Percentiles rank a stretch among this genome's conserved stretches.
These are phyloP conservation scores for Falco naumanni DNA, from an alignment of 2,797 vertebrate species.

Conservation along the genomic window DNA sequence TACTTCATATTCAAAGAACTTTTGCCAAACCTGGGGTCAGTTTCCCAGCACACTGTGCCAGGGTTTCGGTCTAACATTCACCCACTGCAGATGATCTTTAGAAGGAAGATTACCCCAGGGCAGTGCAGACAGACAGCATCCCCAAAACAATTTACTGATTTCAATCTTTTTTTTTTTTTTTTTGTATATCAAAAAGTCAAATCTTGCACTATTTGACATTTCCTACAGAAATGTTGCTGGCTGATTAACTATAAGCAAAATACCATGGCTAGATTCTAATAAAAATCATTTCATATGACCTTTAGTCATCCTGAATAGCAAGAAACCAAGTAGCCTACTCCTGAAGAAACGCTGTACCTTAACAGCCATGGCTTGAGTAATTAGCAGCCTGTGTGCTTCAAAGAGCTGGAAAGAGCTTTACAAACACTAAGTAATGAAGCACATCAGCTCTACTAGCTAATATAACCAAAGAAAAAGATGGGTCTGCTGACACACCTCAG, in stretches of 20 bases:
- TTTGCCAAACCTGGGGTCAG: neutral
- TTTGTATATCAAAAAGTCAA: constrained; percentile 6
- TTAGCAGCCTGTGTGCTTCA: neutral
- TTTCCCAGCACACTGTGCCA: neutral
- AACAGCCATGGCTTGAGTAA: neutral
- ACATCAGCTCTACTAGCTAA: neutral
- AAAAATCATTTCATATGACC: neutral
- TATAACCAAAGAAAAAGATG: neutral
- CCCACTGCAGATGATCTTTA: neutral
- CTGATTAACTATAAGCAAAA: neutral
- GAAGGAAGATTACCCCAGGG: neutral
- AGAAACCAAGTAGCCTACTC: neutral
- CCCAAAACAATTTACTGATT: neutral
- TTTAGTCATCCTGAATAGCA: neutral
- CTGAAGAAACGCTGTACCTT: neutral
- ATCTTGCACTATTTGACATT: neutral
- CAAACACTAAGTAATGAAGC: neutral
- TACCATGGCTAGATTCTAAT: neutral
- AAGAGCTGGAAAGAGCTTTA: neutral
- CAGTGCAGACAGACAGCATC: neutral
- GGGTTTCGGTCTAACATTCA: neutral
- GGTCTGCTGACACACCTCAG: neutral
- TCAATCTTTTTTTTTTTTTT: neutral
- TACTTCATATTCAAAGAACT: neutral
- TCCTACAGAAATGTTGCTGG: neutral